Conservation (phyloP, 2,113 vertebrate genomes). For the Carettochelys insculpta region DNA sequence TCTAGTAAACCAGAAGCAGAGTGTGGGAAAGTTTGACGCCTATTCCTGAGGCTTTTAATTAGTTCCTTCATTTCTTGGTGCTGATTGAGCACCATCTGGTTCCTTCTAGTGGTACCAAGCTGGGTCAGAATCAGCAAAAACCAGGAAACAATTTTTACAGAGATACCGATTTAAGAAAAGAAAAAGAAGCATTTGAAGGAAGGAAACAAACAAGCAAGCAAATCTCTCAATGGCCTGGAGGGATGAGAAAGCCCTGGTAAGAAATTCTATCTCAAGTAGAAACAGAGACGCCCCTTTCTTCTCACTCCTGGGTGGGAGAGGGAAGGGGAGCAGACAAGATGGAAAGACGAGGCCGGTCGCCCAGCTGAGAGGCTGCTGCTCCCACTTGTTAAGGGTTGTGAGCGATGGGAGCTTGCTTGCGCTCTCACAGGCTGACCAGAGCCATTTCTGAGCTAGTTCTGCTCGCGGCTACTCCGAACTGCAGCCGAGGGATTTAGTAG, state of each 20-base stretch:
- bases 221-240: constrained; percentile 10
- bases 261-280: background rate
- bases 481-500: constrained; percentile 72
- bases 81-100: background rate
- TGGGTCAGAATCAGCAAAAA: constrained; percentile 45
- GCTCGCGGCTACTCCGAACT: constrained; percentile 69
- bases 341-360: background rate
- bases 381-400: constrained; percentile 9
- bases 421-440: constrained; percentile 52
- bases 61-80: background rate
- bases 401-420: constrained; percentile 32
- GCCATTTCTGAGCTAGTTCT: constrained; percentile 60
- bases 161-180: background rate
- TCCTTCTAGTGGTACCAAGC: constrained; percentile 52
- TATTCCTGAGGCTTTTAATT: constrained; percentile 35
- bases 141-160: constrained; percentile 26
- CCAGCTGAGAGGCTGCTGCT: background rate
- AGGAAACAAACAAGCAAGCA: background rate
- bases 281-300: constrained; percentile 10
- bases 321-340: background rate
- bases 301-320: background rate
- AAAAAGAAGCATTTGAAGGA: constrained; percentile 28
- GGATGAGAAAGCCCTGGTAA: background rate
- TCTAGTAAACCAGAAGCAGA: constrained; percentile 68
- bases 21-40: constrained; percentile 22